Conservation (phyloP, 2,113 vertebrate species). For the Laticauda laticaudata region DNA sequence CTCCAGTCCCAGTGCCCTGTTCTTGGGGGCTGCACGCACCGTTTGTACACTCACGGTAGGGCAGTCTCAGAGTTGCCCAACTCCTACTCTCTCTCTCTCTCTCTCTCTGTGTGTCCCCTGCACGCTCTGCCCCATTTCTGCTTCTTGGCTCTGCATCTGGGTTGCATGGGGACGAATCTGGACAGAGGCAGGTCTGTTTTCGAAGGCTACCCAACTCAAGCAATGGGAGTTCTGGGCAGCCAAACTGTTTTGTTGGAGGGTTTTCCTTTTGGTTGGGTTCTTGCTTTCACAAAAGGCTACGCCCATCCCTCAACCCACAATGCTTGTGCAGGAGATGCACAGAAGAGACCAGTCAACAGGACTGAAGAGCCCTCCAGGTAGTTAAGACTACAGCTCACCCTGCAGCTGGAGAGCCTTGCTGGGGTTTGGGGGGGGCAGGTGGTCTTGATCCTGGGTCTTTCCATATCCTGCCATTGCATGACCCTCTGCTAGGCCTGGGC, state of each 20-base stretch:
- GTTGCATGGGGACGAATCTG: not conserved
- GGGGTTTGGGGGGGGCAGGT: not conserved
- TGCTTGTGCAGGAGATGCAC: not conserved
- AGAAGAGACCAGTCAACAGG: not conserved
- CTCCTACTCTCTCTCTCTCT: no score
- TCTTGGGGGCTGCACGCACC: not conserved
- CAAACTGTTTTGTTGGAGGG: not conserved
- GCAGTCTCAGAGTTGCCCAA: no score
- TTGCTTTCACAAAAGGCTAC: not conserved
- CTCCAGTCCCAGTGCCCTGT: not conserved
- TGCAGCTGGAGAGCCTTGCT: not conserved
- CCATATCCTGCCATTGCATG: not conserved
- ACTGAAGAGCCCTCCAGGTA: not conserved
- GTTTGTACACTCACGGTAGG: no score
- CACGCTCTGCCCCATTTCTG: not conserved
- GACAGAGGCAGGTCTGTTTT: not conserved
- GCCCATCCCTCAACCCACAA: not conserved
- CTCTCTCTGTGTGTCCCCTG: not conserved
- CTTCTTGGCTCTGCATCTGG: not conserved
- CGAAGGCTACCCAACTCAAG: not conserved
- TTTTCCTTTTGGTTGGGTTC: not conserved
- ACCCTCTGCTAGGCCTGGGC: not conserved
- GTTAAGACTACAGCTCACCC: not conserved
- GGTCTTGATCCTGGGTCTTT: not conserved
- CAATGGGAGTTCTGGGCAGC: not conserved